A percentile compares a stretch with the other conserved stretches of the same genome.
These are phyloP conservation scores for Nasonia vitripennis DNA, from an alignment of 1,140 invertebrate species.

Conservation along the genomic window DNA sequence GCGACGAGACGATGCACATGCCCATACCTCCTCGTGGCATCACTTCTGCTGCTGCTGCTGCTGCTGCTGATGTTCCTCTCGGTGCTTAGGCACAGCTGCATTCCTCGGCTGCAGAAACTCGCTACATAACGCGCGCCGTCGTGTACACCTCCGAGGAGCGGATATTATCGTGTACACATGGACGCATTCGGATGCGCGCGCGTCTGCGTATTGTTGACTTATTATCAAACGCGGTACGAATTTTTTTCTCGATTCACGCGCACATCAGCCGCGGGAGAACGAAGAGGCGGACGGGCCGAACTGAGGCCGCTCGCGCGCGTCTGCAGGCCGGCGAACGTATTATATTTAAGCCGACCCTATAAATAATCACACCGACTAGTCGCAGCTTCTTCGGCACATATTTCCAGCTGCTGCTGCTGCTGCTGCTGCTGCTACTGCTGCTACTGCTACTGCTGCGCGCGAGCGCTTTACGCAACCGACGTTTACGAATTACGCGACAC, in stretches of 20 bases:
- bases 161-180: too few relatives aligned
- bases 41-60: neutral
- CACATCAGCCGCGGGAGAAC: neutral
- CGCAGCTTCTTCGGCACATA: conserved; percentile 22
- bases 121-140: too few relatives aligned
- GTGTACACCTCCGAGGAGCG: too few relatives aligned
- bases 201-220: too few relatives aligned
- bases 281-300: neutral
- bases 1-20: neutral
- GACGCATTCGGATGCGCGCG: too few relatives aligned
- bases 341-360: conserved; percentile 35
- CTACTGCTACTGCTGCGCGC: neutral
- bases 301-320: neutral
- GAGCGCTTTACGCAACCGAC: conserved; percentile 33
- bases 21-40: neutral
- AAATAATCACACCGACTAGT: conserved; percentile 43
- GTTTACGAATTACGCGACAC: conserved; percentile 32
- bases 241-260: neutral
- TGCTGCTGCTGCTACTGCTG: neutral
- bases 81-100: too few relatives aligned
- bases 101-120: too few relatives aligned
- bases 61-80: too few relatives aligned
- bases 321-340: conserved; percentile 4
- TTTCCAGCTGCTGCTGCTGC: conserved; percentile 24
- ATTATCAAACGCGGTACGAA: neutral